Evolutionary conservation across 1,140 invertebrate genomes (phyloP).

Genomic region (Teleopsis dalmanni): DNA sequence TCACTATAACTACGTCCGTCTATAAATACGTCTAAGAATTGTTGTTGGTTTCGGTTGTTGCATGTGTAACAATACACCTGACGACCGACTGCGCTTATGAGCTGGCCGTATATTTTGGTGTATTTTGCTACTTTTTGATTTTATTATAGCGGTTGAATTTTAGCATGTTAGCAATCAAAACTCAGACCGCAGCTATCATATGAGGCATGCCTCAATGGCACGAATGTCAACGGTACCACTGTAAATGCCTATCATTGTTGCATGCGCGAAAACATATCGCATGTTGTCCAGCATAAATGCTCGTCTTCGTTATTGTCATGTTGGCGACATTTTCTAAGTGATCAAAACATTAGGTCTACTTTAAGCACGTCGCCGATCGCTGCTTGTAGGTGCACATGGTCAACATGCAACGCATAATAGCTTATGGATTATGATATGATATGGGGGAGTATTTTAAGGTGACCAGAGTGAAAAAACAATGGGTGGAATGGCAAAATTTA

Average conservation of each 20-base stretch:
- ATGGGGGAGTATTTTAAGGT: slow-evolving; percentile 1
- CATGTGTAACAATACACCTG: slow-evolving; percentile 19
- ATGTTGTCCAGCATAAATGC: slow-evolving; percentile 12
- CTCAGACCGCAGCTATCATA: background rate
- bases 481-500: too few relatives aligned
- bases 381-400: background rate
- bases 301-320: slow-evolving; percentile 36
- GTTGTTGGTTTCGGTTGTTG: background rate
- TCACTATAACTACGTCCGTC: too few relatives aligned
- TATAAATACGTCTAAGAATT: background rate
- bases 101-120: too few relatives aligned
- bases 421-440: too few relatives aligned
- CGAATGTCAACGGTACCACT: slow-evolving; percentile 3
- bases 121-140: too few relatives aligned
- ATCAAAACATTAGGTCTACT: slow-evolving; percentile 33
- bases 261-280: slow-evolving; percentile 7
- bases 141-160: background rate
- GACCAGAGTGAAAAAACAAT: too few relatives aligned
- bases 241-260: background rate
- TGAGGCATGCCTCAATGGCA: background rate
- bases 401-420: background rate
- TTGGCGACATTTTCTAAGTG: slow-evolving; percentile 42
- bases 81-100: background rate
- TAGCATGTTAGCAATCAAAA: slow-evolving; percentile 7
- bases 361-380: slow-evolving; percentile 3